A percentile compares a stretch with the other conserved stretches of the same genome.
Conservation (phyloP, 2,797 vertebrate genomes). For the Cryptoprocta ferox region DNA sequence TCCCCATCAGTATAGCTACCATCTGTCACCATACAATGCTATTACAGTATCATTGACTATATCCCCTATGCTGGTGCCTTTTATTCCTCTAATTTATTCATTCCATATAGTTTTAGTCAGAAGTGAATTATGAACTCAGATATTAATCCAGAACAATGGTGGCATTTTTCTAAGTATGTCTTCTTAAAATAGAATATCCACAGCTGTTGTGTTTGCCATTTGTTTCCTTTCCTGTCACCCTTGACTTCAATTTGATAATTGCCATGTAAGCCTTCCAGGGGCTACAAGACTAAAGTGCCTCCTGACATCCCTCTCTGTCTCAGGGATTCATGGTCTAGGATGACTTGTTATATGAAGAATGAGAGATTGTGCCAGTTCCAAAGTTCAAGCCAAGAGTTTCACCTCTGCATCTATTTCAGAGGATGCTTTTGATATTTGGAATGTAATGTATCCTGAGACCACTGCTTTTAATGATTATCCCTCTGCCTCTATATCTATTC, state of each 20-base stretch:
- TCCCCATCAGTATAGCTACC: neutral
- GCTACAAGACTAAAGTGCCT: neutral
- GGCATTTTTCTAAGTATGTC: neutral
- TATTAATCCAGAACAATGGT: neutral
- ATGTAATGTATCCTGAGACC: neutral
- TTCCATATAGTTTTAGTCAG: neutral
- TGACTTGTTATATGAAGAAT: neutral
- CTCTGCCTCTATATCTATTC: neutral
- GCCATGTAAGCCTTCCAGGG: constrained; percentile 3
- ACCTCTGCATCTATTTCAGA: constrained; percentile 15
- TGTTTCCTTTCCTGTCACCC: constrained; percentile 58
- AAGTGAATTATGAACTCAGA: neutral
- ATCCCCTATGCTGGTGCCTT: neutral
- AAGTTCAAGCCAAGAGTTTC: neutral
- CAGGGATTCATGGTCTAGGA: neutral
- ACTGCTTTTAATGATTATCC: neutral
- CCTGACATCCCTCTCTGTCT: neutral
- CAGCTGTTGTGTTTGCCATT: neutral
- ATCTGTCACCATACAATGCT: neutral
- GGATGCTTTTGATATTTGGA: neutral
- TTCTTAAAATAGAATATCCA: neutral
- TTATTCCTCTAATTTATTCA: neutral
- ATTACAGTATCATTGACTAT: neutral
- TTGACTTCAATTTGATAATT: constrained; percentile 63
- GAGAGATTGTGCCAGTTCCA: neutral